Evolutionary conservation across 2,888 invertebrate genomes (phyloP), one percentile per base, ranked within the genome.

Genomic region (Andrena praecox): DNA sequence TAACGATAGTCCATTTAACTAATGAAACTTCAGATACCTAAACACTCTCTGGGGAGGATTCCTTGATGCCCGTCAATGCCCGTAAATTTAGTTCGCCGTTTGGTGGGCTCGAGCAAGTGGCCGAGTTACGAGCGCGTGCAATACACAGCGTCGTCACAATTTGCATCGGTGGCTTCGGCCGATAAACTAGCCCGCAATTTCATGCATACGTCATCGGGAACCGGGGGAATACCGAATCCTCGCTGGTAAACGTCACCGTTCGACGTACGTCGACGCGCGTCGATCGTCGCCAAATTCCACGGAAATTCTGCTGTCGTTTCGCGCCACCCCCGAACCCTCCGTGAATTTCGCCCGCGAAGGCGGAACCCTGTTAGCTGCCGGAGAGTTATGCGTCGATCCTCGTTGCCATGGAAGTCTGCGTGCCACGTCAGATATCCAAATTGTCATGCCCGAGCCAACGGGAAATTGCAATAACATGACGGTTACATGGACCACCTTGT

Each of bases 111-210:
- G 24, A 31, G 81, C 67, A 70, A 68, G 71, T 62, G 82, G 62
- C 33, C 72, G 72, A 73, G 69, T 77, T 71, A 56, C 56, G 67
- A 66, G 33, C 20, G 68, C 50, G 52, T 67, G 42, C 42, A 56
- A 29, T 52, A 27, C 33, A 59, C 27, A n/a, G 42, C 35, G 52
- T 31, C 67, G 84, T 77, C 70, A 69, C 76, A 78, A 83, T 87
- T 82, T 72, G 72, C 78, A 85, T 78, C 80, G 76, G 64, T 72
- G 75, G n/a, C 27, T 60, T 10, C 71, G 66, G 20, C 64, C 75
- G 77, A 85, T 85, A 89, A 87, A 87, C 87, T 82, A 82, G 67
- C 77, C 85, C 35, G 85, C 88, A 86, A 89, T 90, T 89, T 90
- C 88, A 87, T 89, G 85, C 88, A 86, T 88, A 88, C 85, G 88